phyloP scores from a whole-genome alignment of 2,113 vertebrate species.

The Cyanistes caeruleus region DNA sequence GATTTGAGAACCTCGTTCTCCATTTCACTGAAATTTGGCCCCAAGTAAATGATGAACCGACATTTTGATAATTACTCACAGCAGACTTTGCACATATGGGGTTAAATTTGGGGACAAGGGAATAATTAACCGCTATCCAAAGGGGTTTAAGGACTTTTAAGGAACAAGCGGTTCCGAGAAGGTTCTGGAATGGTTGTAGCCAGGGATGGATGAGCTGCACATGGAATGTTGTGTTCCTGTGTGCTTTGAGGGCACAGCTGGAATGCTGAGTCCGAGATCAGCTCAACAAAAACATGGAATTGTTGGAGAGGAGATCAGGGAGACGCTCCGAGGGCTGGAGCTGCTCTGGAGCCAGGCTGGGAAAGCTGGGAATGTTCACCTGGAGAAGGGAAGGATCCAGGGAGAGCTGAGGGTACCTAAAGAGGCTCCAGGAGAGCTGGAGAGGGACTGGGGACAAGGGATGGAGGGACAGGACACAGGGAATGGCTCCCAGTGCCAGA shows the following conservation, averaged over 20 bases:
- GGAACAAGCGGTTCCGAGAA: neutral
- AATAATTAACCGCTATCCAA: neutral
- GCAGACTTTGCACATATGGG: rapidly evolving
- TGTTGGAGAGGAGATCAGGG: neutral
- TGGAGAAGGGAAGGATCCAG: neutral
- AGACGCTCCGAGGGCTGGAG: neutral
- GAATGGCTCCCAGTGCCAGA: neutral
- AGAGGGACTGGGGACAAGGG: neutral
- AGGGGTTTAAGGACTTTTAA: neutral
- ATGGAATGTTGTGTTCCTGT: rapidly evolving
- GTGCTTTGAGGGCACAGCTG: rapidly evolving
- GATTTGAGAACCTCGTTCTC: rapidly evolving
- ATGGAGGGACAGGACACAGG: neutral
- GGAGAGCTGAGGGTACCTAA: neutral
- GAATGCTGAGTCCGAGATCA: neutral
- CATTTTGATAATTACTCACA: rapidly evolving
- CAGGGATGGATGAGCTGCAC: too few species aligned
- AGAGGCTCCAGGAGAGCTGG: neutral
- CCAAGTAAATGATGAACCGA: rapidly evolving
- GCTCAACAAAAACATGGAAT: neutral
- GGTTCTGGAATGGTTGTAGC: neutral
- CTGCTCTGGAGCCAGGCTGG: neutral
- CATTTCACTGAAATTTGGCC: neutral
- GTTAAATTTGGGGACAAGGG: neutral
- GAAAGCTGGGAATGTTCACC: neutral